These are phyloP conservation scores for Isaurus tuberculatus DNA, from an alignment of 92 coral and sea anemone genomes.

Conservation along the genomic window DNA sequence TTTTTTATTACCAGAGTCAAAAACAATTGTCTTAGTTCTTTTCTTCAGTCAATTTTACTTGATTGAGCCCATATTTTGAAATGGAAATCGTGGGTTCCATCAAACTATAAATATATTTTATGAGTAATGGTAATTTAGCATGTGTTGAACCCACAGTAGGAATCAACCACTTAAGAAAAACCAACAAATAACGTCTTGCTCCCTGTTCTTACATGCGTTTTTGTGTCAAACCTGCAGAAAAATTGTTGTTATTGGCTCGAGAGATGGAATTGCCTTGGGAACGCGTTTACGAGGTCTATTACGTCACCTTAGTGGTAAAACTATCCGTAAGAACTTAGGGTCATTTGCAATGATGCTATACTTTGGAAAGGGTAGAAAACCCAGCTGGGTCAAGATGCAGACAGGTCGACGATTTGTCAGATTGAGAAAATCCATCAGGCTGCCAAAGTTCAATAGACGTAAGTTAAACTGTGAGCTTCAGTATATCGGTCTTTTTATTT, in stretches of 20 bases:
- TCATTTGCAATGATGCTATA: slow-evolving; percentile 29
- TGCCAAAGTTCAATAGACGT: slow-evolving; percentile 37
- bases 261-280: neutral
- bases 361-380: slow-evolving; percentile 13
- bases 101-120: too few relatives aligned
- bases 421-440: neutral
- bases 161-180: neutral
- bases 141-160: neutral
- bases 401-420: neutral
- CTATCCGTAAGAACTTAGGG: neutral
- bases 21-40: too few relatives aligned
- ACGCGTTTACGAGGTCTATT: neutral
- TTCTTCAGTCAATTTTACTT: too few relatives aligned
- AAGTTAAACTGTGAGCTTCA: too few relatives aligned
- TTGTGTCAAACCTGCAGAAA: slow-evolving; percentile 10
- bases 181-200: neutral
- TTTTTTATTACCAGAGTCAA: too few relatives aligned
- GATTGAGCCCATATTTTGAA: too few relatives aligned
- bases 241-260: slow-evolving; percentile 22
- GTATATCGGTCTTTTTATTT: too few relatives aligned
- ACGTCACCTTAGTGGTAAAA: slow-evolving; percentile 7
- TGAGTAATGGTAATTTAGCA: too few relatives aligned
- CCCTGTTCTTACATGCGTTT: neutral
- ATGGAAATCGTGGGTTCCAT: too few relatives aligned
- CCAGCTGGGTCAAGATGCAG: slow-evolving; percentile 9